Base-by-base conservation (phyloP, 1,140 invertebrate species). In the Cotesia glomerata region DNA sequence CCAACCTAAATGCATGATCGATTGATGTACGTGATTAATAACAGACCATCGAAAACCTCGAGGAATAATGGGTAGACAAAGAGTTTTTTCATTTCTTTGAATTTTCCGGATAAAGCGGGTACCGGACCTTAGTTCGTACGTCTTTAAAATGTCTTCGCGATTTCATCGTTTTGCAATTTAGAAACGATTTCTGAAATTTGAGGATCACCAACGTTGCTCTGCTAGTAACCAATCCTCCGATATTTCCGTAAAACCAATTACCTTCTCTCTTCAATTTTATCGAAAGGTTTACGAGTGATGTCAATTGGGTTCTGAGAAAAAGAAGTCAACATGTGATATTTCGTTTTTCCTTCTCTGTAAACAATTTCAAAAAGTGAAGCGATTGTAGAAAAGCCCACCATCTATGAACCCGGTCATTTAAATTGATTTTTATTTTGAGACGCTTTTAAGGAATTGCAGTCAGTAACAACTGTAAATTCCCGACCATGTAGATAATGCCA, bases 381-480 rank as follows among this genome's bases (percentile, higher is more conserved):
- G 74, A 34, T 73, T 84, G 78, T 72, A 82, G 71, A 74, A 63
- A 80, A 8, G 78, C 72, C 79, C 82, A 84, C 79, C 82, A 85
- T n/a, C 80, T 63, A 63, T 83, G 77, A 1, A 77, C 81, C 26
- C 82, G 61, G 0, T 84, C 82, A 0, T 71, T 75, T 73, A 85
- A 76, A 75, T 82, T 72, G 77, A 75, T 76, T 76, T n/a, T 79
- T 82, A 73, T 76, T 80, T 71, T 45, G 14, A 0, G 79, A 76
- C 74, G 74, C 77, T 78, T 71, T 83, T 71, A 78, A 77, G 45
- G 59, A 86, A 61, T 80, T 82, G 39, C 82, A 84, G 74, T 84
- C 78, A 0, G 72, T 84, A n/a, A 74, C 58, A 3, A 72, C 64
- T 4, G 45, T 62, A 59, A 74, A 76, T n/a, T 67, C 54, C 62